A percentile compares a stretch with the other conserved stretches of the same genome.
Evolutionary conservation across 2,888 invertebrate species (phyloP).

Genomic region (Caenorhabditis doughertyi): DNA sequence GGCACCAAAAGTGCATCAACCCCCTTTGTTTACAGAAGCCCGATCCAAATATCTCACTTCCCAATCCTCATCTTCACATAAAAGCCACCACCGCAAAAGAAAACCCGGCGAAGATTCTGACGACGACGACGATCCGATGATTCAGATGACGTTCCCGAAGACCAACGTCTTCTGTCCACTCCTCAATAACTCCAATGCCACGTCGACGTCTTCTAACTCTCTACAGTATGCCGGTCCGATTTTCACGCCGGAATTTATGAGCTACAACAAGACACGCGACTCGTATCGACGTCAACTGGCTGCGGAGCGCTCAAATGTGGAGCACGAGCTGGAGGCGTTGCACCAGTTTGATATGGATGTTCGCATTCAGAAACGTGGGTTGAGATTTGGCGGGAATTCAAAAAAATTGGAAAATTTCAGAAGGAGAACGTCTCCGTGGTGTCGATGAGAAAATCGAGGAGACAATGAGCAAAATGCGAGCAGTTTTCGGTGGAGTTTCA

Average conservation of each 20-base stretch:
- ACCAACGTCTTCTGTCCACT: slow-evolving; percentile 44
- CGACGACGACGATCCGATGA: slow-evolving; percentile 14
- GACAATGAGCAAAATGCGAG: slow-evolving; percentile 33
- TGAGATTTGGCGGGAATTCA: neutral
- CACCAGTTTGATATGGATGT: slow-evolving; percentile 41
- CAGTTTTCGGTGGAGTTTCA: slow-evolving; percentile 13
- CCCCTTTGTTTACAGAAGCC: slow-evolving; percentile 13
- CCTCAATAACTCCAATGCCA: neutral
- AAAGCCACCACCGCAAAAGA: slow-evolving; percentile 35
- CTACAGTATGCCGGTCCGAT: slow-evolving; percentile 52
- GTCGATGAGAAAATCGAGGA: slow-evolving; percentile 46
- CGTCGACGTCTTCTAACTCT: slow-evolving; percentile 10
- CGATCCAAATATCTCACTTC: slow-evolving; percentile 3
- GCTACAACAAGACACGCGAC: slow-evolving; percentile 59
- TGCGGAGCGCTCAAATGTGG: slow-evolving; percentile 49
- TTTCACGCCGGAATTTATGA: slow-evolving; percentile 54
- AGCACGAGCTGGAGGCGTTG: slow-evolving; percentile 58
- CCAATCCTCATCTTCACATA: neutral
- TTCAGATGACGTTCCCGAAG: slow-evolving; percentile 47
- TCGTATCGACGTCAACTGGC: slow-evolving; percentile 57
- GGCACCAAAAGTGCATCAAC: neutral
- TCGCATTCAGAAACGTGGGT: slow-evolving; percentile 46
- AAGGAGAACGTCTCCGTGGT: slow-evolving; percentile 14
- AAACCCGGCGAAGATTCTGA: slow-evolving; percentile 38
- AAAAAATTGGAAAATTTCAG: slow-evolving; percentile 17